Conservation (phyloP, 2,113 vertebrate genomes). For the Rostratula benghalensis region DNA sequence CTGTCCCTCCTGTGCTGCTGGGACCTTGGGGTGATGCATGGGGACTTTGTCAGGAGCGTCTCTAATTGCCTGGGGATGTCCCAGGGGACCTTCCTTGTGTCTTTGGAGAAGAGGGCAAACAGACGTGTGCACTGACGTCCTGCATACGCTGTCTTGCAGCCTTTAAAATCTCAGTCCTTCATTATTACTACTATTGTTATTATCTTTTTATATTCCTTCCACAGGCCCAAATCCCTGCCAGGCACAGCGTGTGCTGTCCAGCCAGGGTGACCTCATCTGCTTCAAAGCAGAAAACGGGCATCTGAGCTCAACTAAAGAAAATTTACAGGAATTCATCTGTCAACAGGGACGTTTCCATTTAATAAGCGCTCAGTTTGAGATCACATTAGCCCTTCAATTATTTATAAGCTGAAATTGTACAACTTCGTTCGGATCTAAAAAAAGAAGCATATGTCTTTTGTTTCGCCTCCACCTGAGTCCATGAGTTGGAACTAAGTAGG, state of each 20-base stretch:
- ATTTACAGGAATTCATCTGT: constrained; percentile 70
- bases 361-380: constrained; percentile 66
- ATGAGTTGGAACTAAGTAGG: not conserved
- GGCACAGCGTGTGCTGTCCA: constrained; percentile 50
- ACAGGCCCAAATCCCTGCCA: not conserved
- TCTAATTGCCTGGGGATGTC: not conserved
- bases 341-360: constrained; percentile 62
- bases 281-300: constrained; percentile 35
- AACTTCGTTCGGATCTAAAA: not conserved
- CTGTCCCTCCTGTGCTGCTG: accelerated
- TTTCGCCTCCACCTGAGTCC: not conserved
- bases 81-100: not conserved
- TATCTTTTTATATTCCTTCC: not conserved
- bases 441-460: constrained; percentile 17
- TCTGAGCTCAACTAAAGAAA: constrained; percentile 59
- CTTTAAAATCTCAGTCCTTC: not conserved
- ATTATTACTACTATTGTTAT: not conserved
- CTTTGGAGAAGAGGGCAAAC: not conserved
- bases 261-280: constrained; percentile 57
- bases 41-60: not conserved
- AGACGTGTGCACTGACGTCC: not conserved
- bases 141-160: not conserved
- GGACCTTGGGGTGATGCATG: accelerated
- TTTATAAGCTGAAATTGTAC: constrained; percentile 49
- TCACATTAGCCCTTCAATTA: constrained; percentile 61